Base-by-base conservation (phyloP, 1,140 invertebrate genomes). In the Drosophila baimaii region DNA sequence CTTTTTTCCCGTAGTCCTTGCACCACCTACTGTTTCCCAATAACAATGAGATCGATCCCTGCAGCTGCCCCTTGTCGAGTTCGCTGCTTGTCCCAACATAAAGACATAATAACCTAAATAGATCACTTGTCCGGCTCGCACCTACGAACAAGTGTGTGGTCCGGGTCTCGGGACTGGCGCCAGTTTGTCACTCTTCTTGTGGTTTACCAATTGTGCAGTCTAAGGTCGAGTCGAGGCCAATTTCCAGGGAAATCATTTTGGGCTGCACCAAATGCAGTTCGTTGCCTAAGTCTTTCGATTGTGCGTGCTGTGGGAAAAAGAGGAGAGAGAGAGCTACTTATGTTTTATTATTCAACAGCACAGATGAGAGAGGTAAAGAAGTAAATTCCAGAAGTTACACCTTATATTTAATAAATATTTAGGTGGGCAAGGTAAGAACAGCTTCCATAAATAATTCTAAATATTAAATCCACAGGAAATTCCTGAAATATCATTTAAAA, bases 31-130 rank as follows among this genome's bases (percentile, higher is more conserved):
- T 83, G 83, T 88, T 86, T 86, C 37, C 44, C 59, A 44, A 63
- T 54, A 79, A 82, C 79, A 83, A 83, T 69, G 70, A 70, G 64
- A 35, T 65, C 55, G 37, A 51, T 47, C 46, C 76, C 54, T 81
- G 57, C 83, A 85, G 82, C 81, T 85, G 82, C 65, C 74, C 57
- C 74, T 64, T 23, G 44, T 59, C 51, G 29, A 61, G 31, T 33
- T 63, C 39, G 44, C 29, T 57, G 49, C 46, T 78, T 88, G 77
- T 78, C 37, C 57, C 74, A 73, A 79, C 76, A 88, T 88, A 89
- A 88, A 88, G 83, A 88, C 80, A 89, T 88, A 83, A 89, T 76
- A 83, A 89, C 76, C 80, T 88, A 89, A 86, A 86, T 86, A 86
- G 83, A 86, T 86, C 83, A 88, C 79, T 83, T 89, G 84, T 80